Conservation (phyloP, 2,797 vertebrate species). For the Myripristis jacobus region DNA sequence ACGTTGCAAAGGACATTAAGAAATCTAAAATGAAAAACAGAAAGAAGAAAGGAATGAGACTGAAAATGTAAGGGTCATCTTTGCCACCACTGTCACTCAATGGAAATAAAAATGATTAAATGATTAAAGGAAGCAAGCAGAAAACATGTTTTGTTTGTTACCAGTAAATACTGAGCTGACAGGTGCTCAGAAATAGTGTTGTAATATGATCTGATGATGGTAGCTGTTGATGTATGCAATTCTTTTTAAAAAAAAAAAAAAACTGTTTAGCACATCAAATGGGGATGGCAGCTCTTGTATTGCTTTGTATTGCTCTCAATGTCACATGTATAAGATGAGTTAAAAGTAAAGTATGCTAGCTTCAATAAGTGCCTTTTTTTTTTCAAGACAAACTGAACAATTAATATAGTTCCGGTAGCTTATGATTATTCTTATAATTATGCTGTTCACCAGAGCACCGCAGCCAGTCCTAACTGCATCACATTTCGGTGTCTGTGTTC, state of each 20-base stretch:
- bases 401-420: too few relatives aligned
- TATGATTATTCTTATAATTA: too few relatives aligned
- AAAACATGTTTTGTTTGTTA: slow-evolving; percentile 31
- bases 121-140: too few relatives aligned
- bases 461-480: too few relatives aligned
- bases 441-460: too few relatives aligned
- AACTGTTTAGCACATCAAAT: background rate
- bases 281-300: slow-evolving; percentile 12
- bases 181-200: slow-evolving; percentile 37
- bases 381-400: too few relatives aligned
- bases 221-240: slow-evolving; percentile 8
- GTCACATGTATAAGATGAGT: slow-evolving; percentile 12
- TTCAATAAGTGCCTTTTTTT: too few relatives aligned
- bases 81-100: too few relatives aligned
- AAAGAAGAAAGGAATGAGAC: background rate
- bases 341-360: background rate
- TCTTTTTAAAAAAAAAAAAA: too few relatives aligned
- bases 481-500: too few relatives aligned
- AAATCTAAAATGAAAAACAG: background rate
- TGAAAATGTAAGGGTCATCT: background rate
- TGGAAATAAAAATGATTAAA: too few relatives aligned
- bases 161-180: slow-evolving; percentile 15
- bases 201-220: slow-evolving; percentile 42
- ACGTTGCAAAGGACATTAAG: background rate
- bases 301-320: slow-evolving; percentile 28